phyloP scores from a whole-genome alignment of 2,888 invertebrate genomes.

The Ditylenchus weischeri region DNA sequence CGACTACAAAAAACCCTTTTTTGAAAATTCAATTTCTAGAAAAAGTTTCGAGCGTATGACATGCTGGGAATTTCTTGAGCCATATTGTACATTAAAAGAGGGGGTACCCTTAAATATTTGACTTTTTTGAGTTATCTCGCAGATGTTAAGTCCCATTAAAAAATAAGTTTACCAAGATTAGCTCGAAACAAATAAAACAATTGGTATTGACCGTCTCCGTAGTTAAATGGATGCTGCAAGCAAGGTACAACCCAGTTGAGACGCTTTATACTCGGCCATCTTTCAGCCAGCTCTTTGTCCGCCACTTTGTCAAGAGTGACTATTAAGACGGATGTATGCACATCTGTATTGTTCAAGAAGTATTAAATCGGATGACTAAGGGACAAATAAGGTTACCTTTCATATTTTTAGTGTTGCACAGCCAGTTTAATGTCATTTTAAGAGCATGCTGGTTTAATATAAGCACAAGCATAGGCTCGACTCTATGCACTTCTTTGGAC shows the following conservation, averaged over 20 bases:
- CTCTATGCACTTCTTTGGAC: slow-evolving; percentile 14
- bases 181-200: slow-evolving; percentile 54
- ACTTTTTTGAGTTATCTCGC: too few relatives aligned
- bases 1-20: too few relatives aligned
- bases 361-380: too few relatives aligned
- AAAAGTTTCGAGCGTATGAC: not conserved
- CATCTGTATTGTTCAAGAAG: slow-evolving; percentile 28
- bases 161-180: slow-evolving; percentile 32
- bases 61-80: too few relatives aligned
- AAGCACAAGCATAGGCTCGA: slow-evolving; percentile 39
- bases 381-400: slow-evolving; percentile 22
- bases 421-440: slow-evolving; percentile 57
- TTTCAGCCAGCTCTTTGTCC: slow-evolving; percentile 28
- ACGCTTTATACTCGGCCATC: slow-evolving; percentile 41
- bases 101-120: too few relatives aligned
- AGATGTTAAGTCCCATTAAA: not conserved
- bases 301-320: slow-evolving; percentile 48
- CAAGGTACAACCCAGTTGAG: slow-evolving; percentile 42
- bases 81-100: not conserved
- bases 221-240: slow-evolving; percentile 53
- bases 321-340: slow-evolving; percentile 44
- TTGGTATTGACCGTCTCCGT: slow-evolving; percentile 57
- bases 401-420: slow-evolving; percentile 52
- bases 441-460: slow-evolving; percentile 53
- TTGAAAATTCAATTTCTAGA: not conserved